A percentile compares a stretch with the other conserved stretches of the same genome.
Evolutionary conservation across 1,140 invertebrate genomes (phyloP).

Genomic region (Aphaenogaster floridana): DNA sequence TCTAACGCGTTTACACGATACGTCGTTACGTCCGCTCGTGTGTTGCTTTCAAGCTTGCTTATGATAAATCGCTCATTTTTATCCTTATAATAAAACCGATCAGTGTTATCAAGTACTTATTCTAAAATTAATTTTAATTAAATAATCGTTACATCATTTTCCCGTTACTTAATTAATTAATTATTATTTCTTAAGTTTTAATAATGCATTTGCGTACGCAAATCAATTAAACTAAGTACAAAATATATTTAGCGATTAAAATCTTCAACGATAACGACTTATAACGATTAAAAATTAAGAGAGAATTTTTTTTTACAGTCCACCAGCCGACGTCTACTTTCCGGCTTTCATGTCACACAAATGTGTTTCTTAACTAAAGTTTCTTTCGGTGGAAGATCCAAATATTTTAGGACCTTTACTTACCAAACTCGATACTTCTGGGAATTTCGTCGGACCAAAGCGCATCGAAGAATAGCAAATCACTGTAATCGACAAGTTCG

Average conservation of each 20-base stretch:
- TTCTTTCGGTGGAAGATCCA: constrained; percentile 40
- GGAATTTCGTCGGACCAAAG: constrained; percentile 37
- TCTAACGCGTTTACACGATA: constrained; percentile 70
- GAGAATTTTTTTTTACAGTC: not conserved
- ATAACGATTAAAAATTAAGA: not conserved
- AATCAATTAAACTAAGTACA: not conserved
- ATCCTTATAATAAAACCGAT: not conserved
- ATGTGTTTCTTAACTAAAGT: constrained; percentile 47
- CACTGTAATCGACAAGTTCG: constrained; percentile 17
- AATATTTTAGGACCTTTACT: constrained; percentile 67
- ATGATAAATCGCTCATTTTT: constrained; percentile 48
- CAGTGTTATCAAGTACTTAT: not conserved
- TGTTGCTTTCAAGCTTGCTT: constrained; percentile 59
- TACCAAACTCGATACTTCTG: constrained; percentile 27
- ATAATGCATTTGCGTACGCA: not conserved
- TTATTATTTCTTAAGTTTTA: not conserved
- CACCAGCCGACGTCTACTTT: not conserved
- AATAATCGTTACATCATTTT: not conserved
- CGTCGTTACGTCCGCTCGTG: constrained; percentile 53
- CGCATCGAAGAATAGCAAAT: constrained; percentile 17
- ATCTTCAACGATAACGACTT: not conserved
- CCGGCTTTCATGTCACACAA: constrained; percentile 15
- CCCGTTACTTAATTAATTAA: not conserved
- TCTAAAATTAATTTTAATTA: not conserved
- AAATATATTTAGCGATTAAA: not conserved